These are phyloP conservation scores for Carcina quercana DNA, from an alignment of 2,888 invertebrate species.

Conservation along the genomic window DNA sequence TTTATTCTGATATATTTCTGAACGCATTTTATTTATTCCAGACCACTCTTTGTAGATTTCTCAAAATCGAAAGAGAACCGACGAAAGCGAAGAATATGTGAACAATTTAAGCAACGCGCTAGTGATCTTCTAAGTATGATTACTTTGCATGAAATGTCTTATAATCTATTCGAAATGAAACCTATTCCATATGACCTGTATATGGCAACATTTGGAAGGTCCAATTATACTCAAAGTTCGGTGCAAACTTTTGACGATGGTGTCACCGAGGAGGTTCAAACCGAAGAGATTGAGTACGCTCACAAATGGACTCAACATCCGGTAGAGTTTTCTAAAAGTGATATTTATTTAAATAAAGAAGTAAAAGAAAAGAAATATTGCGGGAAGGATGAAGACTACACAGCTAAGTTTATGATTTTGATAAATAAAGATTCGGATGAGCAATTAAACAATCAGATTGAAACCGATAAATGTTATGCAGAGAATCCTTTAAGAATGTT, in stretches of 20 bases:
- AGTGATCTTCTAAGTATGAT: conserved; percentile 57
- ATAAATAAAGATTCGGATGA: conserved; percentile 21
- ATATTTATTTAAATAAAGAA: conserved; percentile 30
- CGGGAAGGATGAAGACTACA: conserved; percentile 34
- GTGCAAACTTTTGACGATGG: conserved; percentile 64
- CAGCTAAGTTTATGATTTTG: conserved; percentile 40
- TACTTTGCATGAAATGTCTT: conserved; percentile 60
- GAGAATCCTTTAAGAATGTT: conserved; percentile 46
- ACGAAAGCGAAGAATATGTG: conserved; percentile 37
- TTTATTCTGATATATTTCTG: too few relatives aligned
- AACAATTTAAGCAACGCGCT: conserved; percentile 46
- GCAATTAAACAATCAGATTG: conserved; percentile 19
- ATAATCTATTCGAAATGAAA: conserved; percentile 59
- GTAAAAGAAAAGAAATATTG: conserved; percentile 23
- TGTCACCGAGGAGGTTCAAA: conserved; percentile 50
- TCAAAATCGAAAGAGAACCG: conserved; percentile 50
- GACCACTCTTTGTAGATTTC: conserved; percentile 56
- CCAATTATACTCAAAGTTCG: conserved; percentile 52
- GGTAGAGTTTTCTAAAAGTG: conserved; percentile 47
- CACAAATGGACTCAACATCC: conserved; percentile 64
- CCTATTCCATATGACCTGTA: conserved; percentile 64
- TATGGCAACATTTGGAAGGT: conserved; percentile 58
- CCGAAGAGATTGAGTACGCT: conserved; percentile 38
- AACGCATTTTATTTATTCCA: conserved; percentile 25
- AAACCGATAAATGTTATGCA: conserved; percentile 35